These are phyloP conservation scores for Tineola bisselliella DNA, from an alignment of 2,888 invertebrate species.

Conservation along the genomic window DNA sequence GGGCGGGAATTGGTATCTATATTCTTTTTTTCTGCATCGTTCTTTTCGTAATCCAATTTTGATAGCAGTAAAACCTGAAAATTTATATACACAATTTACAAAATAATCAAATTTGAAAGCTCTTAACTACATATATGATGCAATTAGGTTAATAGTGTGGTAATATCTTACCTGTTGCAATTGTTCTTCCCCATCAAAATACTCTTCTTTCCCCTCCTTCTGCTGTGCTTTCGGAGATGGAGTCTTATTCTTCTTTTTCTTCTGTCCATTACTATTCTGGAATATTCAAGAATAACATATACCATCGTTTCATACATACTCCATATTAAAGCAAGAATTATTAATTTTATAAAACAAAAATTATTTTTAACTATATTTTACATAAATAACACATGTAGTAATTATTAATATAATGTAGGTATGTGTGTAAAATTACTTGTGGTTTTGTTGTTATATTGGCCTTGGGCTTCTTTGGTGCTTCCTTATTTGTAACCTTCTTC, in stretches of 20 bases:
- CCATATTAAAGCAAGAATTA: too few relatives aligned
- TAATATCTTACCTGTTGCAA: constrained; percentile 67
- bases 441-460: constrained; percentile 29
- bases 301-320: too few relatives aligned
- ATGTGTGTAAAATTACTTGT: constrained; percentile 26
- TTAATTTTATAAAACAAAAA: too few relatives aligned
- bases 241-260: constrained; percentile 60
- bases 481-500: constrained; percentile 39
- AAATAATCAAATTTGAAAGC: too few relatives aligned
- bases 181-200: constrained; percentile 72
- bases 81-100: too few relatives aligned
- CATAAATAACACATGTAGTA: too few relatives aligned
- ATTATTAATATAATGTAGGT: background rate
- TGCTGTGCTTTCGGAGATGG: constrained; percentile 61
- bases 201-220: constrained; percentile 80
- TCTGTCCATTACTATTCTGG: constrained; percentile 19
- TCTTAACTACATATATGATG: too few relatives aligned
- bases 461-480: constrained; percentile 25
- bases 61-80: constrained; percentile 76
- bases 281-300: too few relatives aligned
- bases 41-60: constrained; percentile 74
- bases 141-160: background rate
- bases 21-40: constrained; percentile 26
- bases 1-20: constrained; percentile 24
- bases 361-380: too few relatives aligned